phyloP scores from a whole-genome alignment of 2,113 vertebrate genomes.

The Cheilinus undulatus region DNA sequence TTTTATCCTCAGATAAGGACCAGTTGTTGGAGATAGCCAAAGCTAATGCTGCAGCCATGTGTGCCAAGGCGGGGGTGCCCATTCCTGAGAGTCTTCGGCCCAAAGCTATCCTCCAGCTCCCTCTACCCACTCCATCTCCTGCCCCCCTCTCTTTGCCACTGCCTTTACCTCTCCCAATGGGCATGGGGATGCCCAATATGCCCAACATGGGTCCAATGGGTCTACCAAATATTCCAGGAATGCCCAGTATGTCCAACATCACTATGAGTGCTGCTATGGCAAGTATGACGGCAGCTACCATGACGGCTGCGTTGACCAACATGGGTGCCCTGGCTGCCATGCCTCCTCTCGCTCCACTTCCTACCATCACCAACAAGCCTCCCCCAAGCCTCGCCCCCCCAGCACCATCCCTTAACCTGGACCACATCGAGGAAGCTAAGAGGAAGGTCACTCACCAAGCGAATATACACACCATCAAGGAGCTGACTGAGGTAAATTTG shows the following conservation, averaged over 20 bases:
- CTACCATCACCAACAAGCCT: constrained; percentile 86
- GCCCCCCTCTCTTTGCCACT: constrained; percentile 82
- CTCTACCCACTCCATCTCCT: constrained; percentile 84
- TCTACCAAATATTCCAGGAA: constrained; percentile 77
- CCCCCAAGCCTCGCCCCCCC: constrained; percentile 79
- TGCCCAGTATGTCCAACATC: constrained; percentile 85
- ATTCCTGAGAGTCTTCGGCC: constrained; percentile 96
- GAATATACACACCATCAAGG: constrained; percentile 95
- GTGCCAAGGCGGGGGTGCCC: constrained; percentile 97
- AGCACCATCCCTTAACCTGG: constrained; percentile 81
- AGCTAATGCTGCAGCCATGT: constrained; percentile 99
- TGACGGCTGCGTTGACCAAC: constrained; percentile 86
- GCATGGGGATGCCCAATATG: constrained; percentile 80
- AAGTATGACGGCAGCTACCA: constrained; percentile 86
- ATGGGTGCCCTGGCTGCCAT: constrained; percentile 86
- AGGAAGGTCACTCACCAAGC: constrained; percentile 94
- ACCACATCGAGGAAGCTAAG: constrained; percentile 88
- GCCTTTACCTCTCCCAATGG: constrained; percentile 81
- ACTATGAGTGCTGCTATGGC: constrained; percentile 86
- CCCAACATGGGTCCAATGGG: constrained; percentile 80
- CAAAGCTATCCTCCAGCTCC: constrained; percentile 89
- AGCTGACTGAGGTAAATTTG: constrained; percentile 93
- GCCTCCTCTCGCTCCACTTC: constrained; percentile 84
- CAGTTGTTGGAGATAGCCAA: constrained; percentile 99
- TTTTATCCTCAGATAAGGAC: constrained; percentile 91